Conservation (phyloP, 2,797 vertebrate species). For the Aselliscus stoliczkanus region DNA sequence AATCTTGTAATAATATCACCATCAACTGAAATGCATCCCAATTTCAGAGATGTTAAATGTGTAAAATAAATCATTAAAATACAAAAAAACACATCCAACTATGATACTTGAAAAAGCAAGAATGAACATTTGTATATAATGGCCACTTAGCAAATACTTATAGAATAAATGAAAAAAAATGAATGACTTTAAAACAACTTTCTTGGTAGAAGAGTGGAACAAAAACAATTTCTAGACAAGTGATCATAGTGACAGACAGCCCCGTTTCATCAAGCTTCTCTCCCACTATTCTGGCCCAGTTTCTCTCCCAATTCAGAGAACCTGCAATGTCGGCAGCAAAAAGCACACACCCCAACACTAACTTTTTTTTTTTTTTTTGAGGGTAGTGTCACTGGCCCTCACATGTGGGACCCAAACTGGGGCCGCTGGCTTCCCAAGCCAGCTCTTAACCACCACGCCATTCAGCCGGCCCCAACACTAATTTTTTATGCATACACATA, state of each 20-base stretch:
- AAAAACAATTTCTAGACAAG: not conserved
- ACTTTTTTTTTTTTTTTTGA: no score
- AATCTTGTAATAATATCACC: not conserved
- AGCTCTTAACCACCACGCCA: no score
- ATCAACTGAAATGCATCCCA: not conserved
- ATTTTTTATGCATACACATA: not conserved
- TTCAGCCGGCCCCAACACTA: not conserved
- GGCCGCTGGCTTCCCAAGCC: no score
- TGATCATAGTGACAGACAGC: not conserved
- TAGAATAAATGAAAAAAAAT: not conserved
- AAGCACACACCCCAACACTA: not conserved
- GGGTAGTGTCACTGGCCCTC: no score
- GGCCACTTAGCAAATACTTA: not conserved
- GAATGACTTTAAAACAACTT: not conserved
- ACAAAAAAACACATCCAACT: not conserved
- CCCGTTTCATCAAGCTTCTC: not conserved
- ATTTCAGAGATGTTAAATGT: not conserved
- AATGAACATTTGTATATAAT: not conserved
- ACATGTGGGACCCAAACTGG: no score
- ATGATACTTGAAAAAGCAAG: not conserved
- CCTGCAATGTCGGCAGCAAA: not conserved
- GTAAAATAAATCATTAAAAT: not conserved
- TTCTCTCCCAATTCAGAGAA: not conserved
- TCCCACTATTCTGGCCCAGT: not conserved
- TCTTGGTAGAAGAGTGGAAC: not conserved